Base-by-base conservation (phyloP, 2,113 vertebrate species). In the Donacobius atricapilla region DNA sequence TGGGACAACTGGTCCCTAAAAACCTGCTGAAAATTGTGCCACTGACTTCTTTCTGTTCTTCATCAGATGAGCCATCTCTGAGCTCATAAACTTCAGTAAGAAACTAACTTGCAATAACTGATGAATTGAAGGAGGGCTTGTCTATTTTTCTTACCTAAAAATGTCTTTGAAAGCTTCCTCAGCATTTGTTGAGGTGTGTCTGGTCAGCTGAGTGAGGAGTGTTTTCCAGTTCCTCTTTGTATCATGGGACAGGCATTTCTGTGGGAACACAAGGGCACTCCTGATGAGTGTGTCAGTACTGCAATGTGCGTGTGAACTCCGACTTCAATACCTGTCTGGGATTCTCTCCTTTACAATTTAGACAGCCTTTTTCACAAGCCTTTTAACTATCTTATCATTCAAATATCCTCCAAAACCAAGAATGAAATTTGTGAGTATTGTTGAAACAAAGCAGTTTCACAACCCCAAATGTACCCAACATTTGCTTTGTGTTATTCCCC, bases 401-500 rank as follows among this genome's bases (percentile, higher is more conserved):
- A 60, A 61, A 87, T 66, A 57, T 24, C 30, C 33, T 77, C 47
- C 31, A 73, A 93, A 83, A 7, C 9, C 35, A 73, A 57, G 45
- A 72, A 35, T 1, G 3, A 94, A 75, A 54, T 33, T 68, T 73
- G 28, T 65, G 40, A 71, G 5, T 57, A 13, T 21, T 61, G 30
- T 53, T 76, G 54, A 89, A 80, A 69, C 24, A 80, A 68, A 82
- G 19, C 28, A 4, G 1, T 89, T 94, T 76, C 53, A 92, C 45
- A 65, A 82, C 79, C 53, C 16, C 8, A 6, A 54, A 63, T 5
- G 16, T 37, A 60, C 30, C 37, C 28, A 92, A 60, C 31, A n/a
- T 89, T 92, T 93, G 76, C 37, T 84, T 82, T 91, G 44, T 21
- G 30, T 93, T 96, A 87, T 94, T 94, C 89, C 48, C 15, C 33